Evolutionary conservation across 2,797 vertebrate species (phyloP).

Genomic region (Leptatherina wallacei): DNA sequence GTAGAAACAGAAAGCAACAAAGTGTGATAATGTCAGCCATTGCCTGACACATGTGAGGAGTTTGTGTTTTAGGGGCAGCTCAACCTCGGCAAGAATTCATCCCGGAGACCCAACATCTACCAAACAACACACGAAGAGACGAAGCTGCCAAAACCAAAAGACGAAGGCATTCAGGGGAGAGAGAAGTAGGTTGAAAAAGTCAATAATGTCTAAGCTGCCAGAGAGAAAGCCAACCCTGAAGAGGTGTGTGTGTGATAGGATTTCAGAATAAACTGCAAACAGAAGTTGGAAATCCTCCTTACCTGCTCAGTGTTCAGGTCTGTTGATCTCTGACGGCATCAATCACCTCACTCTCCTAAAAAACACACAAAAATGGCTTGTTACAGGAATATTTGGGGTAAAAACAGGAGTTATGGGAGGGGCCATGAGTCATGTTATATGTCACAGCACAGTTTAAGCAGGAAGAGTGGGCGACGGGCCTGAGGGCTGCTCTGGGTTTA

Average conservation of each 20-base stretch:
- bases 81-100: conserved; percentile 36
- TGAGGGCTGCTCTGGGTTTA: conserved; percentile 23
- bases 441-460: neutral
- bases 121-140: neutral
- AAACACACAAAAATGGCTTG: conserved; percentile 20
- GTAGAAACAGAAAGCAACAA: no score
- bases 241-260: neutral
- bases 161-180: conserved; percentile 34
- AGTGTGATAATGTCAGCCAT: no score
- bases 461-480: conserved; percentile 2
- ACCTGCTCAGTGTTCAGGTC: conserved; percentile 49
- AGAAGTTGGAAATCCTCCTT: neutral
- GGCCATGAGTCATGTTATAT: conserved; percentile 24
- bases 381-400: neutral
- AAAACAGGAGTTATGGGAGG: neutral
- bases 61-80: conserved; percentile 21
- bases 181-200: no score
- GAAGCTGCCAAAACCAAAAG: conserved; percentile 44
- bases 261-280: conserved; percentile 21
- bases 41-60: neutral
- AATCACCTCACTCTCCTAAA: conserved; percentile 34
- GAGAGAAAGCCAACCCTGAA: neutral
- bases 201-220: neutral
- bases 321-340: conserved; percentile 49
- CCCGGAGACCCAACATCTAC: conserved; percentile 19